A percentile compares a stretch with the other conserved stretches of the same genome.
These are phyloP conservation scores for Polypedilum pembai DNA, from an alignment of 1,140 invertebrate species.

Conservation along the genomic window DNA sequence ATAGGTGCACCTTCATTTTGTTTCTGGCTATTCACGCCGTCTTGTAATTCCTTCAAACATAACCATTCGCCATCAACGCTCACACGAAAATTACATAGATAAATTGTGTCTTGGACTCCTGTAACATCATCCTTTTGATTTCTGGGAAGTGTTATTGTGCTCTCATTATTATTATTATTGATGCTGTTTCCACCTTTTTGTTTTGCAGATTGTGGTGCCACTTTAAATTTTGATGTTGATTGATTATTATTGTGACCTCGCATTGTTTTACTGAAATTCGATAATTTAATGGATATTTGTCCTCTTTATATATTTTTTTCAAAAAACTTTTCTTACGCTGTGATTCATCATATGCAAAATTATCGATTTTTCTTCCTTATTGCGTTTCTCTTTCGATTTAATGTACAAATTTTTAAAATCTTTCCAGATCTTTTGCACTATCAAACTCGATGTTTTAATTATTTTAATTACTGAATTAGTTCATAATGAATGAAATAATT, in stretches of 20 bases:
- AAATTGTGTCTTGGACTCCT: conserved; percentile 90
- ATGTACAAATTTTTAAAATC: background rate
- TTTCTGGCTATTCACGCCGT: conserved; percentile 35
- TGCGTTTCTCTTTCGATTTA: background rate
- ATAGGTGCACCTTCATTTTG: conserved; percentile 28
- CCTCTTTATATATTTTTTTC: background rate
- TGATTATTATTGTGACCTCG: background rate
- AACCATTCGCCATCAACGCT: conserved; percentile 96
- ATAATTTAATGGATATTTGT: background rate
- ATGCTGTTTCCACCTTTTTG: background rate
- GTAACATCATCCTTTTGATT: conserved; percentile 52
- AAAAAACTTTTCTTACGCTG: background rate
- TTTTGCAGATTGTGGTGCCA: background rate
- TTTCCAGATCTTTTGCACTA: background rate
- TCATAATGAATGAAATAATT: background rate
- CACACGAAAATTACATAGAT: conserved; percentile 93
- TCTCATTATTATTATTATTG: conserved; percentile 30
- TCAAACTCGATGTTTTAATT: background rate
- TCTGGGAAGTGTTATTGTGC: conserved; percentile 39
- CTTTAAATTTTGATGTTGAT: background rate
- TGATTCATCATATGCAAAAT: conserved; percentile 22
- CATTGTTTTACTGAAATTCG: conserved; percentile 15
- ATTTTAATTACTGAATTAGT: background rate
- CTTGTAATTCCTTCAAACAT: conserved; percentile 86
- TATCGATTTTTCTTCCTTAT: conserved; percentile 22